These are phyloP conservation scores for Tricholauxania praeusta DNA, from an alignment of 2,888 invertebrate genomes.

Conservation along the genomic window DNA sequence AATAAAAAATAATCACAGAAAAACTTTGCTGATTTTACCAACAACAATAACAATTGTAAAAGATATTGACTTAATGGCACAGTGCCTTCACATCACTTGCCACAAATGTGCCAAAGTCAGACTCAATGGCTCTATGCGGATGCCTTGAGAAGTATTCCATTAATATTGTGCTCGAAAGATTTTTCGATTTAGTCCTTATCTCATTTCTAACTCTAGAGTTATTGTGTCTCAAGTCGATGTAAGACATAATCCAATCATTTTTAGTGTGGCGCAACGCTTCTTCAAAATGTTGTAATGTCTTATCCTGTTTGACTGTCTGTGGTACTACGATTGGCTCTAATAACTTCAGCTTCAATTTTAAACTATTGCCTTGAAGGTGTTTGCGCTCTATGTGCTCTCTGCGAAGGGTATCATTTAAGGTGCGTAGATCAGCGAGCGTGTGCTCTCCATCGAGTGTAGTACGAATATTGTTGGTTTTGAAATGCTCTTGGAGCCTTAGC, in stretches of 20 bases:
- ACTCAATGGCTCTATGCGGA: slow-evolving; percentile 61
- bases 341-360: slow-evolving; percentile 70
- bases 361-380: slow-evolving; percentile 69
- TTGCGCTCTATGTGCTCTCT: slow-evolving; percentile 71
- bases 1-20: too few relatives aligned
- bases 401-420: slow-evolving; percentile 48
- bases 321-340: slow-evolving; percentile 71
- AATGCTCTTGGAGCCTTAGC: slow-evolving; percentile 87
- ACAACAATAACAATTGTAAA: not conserved
- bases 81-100: slow-evolving; percentile 49
- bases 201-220: slow-evolving; percentile 33
- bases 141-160: slow-evolving; percentile 63
- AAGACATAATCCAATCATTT: slow-evolving; percentile 59
- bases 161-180: slow-evolving; percentile 61
- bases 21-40: too few relatives aligned
- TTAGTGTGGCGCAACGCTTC: slow-evolving; percentile 51
- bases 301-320: slow-evolving; percentile 56
- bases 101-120: slow-evolving; percentile 64
- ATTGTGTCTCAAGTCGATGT: slow-evolving; percentile 53
- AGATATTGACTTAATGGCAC: not conserved
- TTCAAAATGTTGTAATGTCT: slow-evolving; percentile 61
- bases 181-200: slow-evolving; percentile 55
- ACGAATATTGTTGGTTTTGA: slow-evolving; percentile 65
- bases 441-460: not conserved
- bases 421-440: slow-evolving; percentile 52